These are phyloP conservation scores for Imbricaverruca yamaguchii DNA, from an alignment of 2,888 invertebrate genomes.

Conservation along the genomic window DNA sequence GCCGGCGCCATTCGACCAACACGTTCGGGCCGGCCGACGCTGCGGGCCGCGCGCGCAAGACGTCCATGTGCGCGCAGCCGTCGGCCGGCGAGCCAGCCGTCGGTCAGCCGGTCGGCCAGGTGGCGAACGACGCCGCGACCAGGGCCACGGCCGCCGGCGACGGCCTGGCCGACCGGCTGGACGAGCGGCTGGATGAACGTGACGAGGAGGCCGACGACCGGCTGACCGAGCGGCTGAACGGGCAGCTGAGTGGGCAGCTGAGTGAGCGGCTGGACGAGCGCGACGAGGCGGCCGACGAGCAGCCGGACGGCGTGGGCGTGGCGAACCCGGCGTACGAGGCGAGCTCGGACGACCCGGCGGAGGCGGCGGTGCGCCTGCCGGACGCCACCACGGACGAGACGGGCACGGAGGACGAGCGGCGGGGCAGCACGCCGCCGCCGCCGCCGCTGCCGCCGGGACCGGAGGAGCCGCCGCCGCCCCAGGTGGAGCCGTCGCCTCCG, in stretches of 20 bases:
- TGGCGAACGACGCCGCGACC: not conserved
- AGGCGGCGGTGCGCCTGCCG: not conserved
- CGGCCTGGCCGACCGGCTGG: not conserved
- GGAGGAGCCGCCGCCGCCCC: not conserved
- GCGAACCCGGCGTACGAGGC: slow-evolving; percentile 13
- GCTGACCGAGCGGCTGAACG: not conserved
- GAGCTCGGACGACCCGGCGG: not conserved
- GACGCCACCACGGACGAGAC: not conserved
- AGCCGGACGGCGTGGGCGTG: not conserved
- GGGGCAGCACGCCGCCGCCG: not conserved
- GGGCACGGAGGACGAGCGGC: not conserved
- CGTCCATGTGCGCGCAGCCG: not conserved
- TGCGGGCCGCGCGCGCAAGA: slow-evolving; percentile 6
- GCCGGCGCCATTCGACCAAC: not conserved
- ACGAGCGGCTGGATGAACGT: not conserved
- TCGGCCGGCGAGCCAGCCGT: not conserved
- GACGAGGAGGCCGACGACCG: not conserved
- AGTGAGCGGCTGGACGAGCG: not conserved
- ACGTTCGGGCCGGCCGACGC: slow-evolving; percentile 18
- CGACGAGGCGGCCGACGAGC: not conserved
- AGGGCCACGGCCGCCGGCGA: not conserved
- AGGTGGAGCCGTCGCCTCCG: not conserved
- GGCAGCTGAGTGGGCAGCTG: not conserved
- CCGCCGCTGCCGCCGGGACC: not conserved
- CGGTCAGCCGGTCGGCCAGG: not conserved